A percentile compares a stretch with the other conserved stretches of the same genome.
Conservation (phyloP, 2,888 invertebrate species). For the Zaprionus bogoriensis region DNA sequence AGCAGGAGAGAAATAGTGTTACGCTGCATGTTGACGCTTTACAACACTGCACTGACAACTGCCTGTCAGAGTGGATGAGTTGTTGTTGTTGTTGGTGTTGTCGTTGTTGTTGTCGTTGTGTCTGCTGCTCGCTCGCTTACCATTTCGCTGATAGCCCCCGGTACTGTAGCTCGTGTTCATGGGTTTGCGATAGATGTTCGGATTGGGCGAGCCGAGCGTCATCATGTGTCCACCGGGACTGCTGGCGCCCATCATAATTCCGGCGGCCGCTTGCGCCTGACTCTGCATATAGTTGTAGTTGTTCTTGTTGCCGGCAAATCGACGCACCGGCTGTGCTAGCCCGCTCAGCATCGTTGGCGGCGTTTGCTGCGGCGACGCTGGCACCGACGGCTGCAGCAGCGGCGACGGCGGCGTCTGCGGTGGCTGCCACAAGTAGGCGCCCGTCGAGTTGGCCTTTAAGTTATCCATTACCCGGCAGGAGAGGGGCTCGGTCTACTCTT, state of each 20-base stretch:
- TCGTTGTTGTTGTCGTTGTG: no score
- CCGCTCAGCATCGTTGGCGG: conserved; percentile 15
- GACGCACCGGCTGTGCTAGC: conserved; percentile 39
- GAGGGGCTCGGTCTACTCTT: no score
- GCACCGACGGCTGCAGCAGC: conserved; percentile 30
- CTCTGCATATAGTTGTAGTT: conserved; percentile 51
- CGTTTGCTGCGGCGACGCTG: conserved; percentile 31
- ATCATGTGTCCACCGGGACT: conserved; percentile 31
- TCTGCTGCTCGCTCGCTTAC: conserved; percentile 46
- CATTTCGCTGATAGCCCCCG: conserved; percentile 55
- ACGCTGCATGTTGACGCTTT: not conserved
- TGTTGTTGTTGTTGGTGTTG: no score
- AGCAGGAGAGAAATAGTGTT: not conserved
- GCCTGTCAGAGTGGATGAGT: no score
- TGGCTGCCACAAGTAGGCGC: conserved; percentile 55
- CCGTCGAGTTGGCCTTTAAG: conserved; percentile 46
- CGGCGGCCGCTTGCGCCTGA: conserved; percentile 15
- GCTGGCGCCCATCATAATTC: conserved; percentile 30
- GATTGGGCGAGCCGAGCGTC: conserved; percentile 27
- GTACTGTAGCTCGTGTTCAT: conserved; percentile 41
- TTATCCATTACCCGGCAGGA: conserved; percentile 46
- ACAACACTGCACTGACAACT: conserved; percentile 18
- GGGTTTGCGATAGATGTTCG: conserved; percentile 53
- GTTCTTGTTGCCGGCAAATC: conserved; percentile 60
- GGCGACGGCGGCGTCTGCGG: conserved; percentile 18